A percentile compares a stretch with the other conserved stretches of the same genome.
Evolutionary conservation across 2,113 vertebrate species (phyloP).

Genomic region (Anser cygnoides): DNA sequence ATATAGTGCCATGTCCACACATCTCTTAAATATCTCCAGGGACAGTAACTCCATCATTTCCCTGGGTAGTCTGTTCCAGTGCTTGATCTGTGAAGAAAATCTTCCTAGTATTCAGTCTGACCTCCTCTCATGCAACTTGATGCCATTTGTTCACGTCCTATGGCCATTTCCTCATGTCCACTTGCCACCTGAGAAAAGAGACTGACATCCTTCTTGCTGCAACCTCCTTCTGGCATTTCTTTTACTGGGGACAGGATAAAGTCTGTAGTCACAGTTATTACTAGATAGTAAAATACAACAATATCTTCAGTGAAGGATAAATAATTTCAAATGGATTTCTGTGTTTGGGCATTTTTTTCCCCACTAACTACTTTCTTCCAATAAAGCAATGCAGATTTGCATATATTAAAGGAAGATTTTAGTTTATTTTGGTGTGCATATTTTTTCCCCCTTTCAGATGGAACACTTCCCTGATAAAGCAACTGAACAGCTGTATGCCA

Average conservation of each 20-base stretch:
- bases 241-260: not conserved
- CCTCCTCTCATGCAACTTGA: not conserved
- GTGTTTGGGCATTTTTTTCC: not conserved
- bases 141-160: not conserved
- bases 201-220: not conserved
- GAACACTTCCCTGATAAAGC: not conserved
- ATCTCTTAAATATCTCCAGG: not conserved
- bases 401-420: not conserved
- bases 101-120: not conserved
- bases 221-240: not conserved
- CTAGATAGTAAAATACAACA: not conserved
- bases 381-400: not conserved
- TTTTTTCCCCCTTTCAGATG: constrained; percentile 20
- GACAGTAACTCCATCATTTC: not conserved
- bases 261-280: not conserved
- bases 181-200: not conserved
- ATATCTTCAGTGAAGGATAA: not conserved
- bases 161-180: not conserved
- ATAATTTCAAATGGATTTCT: not conserved
- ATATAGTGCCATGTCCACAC: not conserved
- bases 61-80: not conserved
- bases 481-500: not conserved
- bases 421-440: not conserved
- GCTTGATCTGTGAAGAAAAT: not conserved
- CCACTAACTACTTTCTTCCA: not conserved